These are phyloP conservation scores for Notarius lentiginosus DNA, from an alignment of 2,113 vertebrate genomes.

Conservation along the genomic window DNA sequence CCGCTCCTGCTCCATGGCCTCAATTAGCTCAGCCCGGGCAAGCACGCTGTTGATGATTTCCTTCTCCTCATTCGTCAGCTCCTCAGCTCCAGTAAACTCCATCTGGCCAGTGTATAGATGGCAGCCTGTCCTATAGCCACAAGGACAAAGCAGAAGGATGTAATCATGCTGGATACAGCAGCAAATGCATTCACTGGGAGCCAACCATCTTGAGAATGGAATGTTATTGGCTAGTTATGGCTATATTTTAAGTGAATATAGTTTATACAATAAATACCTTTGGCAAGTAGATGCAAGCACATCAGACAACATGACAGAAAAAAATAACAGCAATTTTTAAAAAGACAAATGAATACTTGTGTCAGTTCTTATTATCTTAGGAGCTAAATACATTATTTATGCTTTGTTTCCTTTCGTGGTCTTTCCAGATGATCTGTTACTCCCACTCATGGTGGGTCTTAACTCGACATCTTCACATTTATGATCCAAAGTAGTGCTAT, in stretches of 20 bases:
- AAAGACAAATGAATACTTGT: not conserved
- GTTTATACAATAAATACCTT: not conserved
- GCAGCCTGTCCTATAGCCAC: conserved; percentile 26
- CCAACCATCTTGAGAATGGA: not conserved
- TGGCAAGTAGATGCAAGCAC: not conserved
- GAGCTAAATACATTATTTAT: not conserved
- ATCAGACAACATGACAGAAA: not conserved
- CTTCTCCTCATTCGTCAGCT: conserved; percentile 94
- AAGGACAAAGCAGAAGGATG: not conserved
- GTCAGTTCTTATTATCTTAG: not conserved
- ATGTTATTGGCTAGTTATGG: not conserved
- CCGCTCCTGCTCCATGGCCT: conserved; percentile 87
- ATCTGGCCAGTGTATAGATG: conserved; percentile 41
- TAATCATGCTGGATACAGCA: not conserved
- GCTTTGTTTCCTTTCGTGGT: not conserved
- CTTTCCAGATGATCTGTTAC: not conserved
- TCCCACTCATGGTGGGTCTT: not conserved
- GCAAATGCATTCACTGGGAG: not conserved
- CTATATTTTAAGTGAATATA: not conserved
- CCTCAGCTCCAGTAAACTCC: conserved; percentile 70
- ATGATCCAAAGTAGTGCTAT: not conserved
- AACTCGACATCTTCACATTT: not conserved
- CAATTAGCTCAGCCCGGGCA: conserved; percentile 87
- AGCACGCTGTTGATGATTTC: conserved; percentile 93
- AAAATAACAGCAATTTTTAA: not conserved